Evolutionary conservation across 2,113 vertebrate genomes (phyloP).

Genomic region (Dendropsophus ebraccatus): DNA sequence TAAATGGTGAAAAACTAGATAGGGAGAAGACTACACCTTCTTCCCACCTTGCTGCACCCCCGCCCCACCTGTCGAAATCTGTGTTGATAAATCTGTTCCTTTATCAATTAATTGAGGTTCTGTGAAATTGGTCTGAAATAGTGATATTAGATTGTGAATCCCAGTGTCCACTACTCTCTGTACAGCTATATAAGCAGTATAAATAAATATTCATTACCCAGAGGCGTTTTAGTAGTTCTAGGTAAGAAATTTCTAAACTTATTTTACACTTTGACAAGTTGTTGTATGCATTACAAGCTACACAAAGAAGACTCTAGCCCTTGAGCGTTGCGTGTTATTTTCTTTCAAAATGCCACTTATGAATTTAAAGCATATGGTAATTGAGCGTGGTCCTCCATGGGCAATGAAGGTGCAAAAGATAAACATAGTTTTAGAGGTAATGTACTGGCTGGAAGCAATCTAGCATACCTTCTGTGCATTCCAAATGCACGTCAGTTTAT

Average conservation of each 20-base stretch:
- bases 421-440: neutral
- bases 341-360: neutral
- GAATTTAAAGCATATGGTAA: constrained; percentile 30
- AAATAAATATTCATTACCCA: too few species aligned
- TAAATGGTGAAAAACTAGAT: too few species aligned
- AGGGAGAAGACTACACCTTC: too few species aligned
- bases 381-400: neutral
- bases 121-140: too few species aligned
- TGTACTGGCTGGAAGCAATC: neutral
- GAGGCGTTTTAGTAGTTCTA: too few species aligned
- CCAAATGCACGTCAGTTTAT: neutral
- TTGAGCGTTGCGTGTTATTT: neutral
- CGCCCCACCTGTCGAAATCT: too few species aligned
- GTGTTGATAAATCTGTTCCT: too few species aligned
- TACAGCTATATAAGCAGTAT: too few species aligned
- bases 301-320: neutral
- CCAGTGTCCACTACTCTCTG: too few species aligned
- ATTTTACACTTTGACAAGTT: neutral
- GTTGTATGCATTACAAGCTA: neutral
- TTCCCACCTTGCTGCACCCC: too few species aligned
- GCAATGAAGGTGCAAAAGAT: constrained; percentile 14
- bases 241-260: neutral
- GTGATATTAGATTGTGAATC: too few species aligned
- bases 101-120: too few species aligned
- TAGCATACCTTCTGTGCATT: neutral